These are phyloP conservation scores for Plecturocebus donacophilus DNA, from an alignment of 2,113 vertebrate species.

Conservation along the genomic window DNA sequence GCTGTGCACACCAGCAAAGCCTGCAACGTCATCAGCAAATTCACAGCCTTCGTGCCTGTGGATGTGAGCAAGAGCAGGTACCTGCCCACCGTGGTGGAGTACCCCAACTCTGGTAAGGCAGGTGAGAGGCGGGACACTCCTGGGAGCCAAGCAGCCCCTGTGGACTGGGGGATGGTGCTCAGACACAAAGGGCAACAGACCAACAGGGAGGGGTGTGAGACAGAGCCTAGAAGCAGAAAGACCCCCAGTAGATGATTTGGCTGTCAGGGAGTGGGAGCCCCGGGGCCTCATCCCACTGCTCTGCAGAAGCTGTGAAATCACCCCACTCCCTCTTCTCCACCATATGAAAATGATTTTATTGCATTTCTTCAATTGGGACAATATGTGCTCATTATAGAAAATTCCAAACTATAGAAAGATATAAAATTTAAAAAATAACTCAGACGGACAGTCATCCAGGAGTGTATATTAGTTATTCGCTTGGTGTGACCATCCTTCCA, in stretches of 20 bases:
- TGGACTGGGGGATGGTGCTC: neutral
- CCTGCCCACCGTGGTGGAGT: slow-evolving; percentile 89
- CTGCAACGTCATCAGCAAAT: slow-evolving; percentile 96
- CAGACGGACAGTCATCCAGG: neutral
- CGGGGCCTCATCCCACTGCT: neutral
- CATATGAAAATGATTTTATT: neutral
- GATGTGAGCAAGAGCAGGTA: slow-evolving; percentile 93
- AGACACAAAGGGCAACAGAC: neutral
- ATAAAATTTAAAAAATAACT: neutral
- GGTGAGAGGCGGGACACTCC: rapidly evolving
- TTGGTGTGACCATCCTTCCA: neutral
- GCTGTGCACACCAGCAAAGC: slow-evolving; percentile 95
- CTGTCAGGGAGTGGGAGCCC: rapidly evolving
- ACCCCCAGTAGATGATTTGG: neutral
- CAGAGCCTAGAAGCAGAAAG: neutral
- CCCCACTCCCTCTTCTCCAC: neutral
- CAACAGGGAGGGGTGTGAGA: neutral
- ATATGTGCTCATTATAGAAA: neutral
- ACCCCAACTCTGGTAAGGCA: slow-evolving; percentile 86
- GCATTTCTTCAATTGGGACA: neutral
- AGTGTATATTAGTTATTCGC: neutral
- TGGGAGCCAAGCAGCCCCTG: neutral
- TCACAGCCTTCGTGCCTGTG: slow-evolving; percentile 91
- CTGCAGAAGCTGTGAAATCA: neutral
- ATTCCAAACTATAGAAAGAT: neutral